A percentile compares a stretch with the other conserved stretches of the same genome.
These are phyloP conservation scores for Sebastes minor DNA, from an alignment of 2,797 vertebrate species.

Conservation along the genomic window DNA sequence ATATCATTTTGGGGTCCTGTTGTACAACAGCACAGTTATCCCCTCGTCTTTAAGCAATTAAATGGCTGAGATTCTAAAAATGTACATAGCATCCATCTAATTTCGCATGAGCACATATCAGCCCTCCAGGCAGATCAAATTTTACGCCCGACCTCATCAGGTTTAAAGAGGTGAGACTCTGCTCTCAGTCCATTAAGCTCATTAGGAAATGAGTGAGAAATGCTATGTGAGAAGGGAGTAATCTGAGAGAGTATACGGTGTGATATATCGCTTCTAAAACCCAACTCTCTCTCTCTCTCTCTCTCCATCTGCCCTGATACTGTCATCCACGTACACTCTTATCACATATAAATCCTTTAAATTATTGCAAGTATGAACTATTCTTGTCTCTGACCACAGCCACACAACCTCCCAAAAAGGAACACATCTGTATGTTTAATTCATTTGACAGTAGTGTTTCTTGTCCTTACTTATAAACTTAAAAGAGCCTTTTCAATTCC, in stretches of 20 bases:
- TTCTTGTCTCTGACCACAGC: background rate
- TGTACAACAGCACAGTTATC: background rate
- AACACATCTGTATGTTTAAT: background rate
- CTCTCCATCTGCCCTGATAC: slow-evolving; percentile 1
- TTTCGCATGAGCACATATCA: slow-evolving; percentile 63
- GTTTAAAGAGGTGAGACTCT: slow-evolving; percentile 75
- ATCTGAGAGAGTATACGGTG: slow-evolving; percentile 46
- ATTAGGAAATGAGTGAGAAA: slow-evolving; percentile 73
- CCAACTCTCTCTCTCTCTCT: background rate
- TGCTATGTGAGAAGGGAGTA: slow-evolving; percentile 61
- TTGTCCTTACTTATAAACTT: background rate
- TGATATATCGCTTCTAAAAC: slow-evolving; percentile 16
- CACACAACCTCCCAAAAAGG: background rate
- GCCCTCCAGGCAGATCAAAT: slow-evolving; percentile 69
- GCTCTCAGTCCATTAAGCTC: slow-evolving; percentile 75
- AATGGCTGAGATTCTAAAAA: background rate
- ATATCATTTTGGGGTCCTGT: background rate
- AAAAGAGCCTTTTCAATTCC: background rate
- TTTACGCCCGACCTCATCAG: slow-evolving; percentile 71
- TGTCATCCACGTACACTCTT: slow-evolving; percentile 23
- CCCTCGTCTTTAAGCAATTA: background rate
- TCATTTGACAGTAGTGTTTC: background rate
- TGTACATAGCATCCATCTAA: slow-evolving; percentile 40
- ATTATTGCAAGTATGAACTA: slow-evolving; percentile 7
- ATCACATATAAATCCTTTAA: slow-evolving; percentile 16